phyloP scores from a whole-genome alignment of 2,888 invertebrate species.

The Nezara viridula region DNA sequence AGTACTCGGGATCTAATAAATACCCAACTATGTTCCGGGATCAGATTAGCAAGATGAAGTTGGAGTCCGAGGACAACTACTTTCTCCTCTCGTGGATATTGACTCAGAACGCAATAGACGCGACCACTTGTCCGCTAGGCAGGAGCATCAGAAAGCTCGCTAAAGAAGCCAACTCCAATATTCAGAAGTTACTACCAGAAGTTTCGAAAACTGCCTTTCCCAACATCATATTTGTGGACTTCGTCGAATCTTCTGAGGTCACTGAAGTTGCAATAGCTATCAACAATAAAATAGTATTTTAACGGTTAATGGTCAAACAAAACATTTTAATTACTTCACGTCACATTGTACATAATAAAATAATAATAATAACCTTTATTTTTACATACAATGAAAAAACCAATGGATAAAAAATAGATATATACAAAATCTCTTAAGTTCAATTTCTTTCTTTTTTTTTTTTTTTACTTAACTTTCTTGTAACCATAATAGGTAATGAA shows the following conservation, averaged over 20 bases:
- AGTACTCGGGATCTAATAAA: background rate
- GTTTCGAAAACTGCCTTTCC: background rate
- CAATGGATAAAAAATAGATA: too few species aligned
- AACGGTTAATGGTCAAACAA: background rate
- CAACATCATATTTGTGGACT: background rate
- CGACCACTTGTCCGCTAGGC: background rate
- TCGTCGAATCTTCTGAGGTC: background rate
- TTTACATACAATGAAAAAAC: too few species aligned
- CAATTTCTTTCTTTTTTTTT: too few species aligned
- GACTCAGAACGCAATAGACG: background rate
- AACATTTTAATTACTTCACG: too few species aligned
- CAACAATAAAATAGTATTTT: background rate
- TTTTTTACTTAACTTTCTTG: too few species aligned
- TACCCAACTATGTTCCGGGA: background rate
- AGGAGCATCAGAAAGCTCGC: background rate
- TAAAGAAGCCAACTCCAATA: background rate
- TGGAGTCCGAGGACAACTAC: background rate
- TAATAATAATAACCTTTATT: too few species aligned
- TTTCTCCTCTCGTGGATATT: background rate
- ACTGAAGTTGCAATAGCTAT: background rate
- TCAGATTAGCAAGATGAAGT: background rate
- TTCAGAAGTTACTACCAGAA: background rate
- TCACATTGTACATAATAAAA: too few species aligned
- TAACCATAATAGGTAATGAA: too few species aligned
- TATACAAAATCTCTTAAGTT: too few species aligned